Conservation (phyloP, 2,797 vertebrate species). For the Babyrousa celebensis region DNA sequence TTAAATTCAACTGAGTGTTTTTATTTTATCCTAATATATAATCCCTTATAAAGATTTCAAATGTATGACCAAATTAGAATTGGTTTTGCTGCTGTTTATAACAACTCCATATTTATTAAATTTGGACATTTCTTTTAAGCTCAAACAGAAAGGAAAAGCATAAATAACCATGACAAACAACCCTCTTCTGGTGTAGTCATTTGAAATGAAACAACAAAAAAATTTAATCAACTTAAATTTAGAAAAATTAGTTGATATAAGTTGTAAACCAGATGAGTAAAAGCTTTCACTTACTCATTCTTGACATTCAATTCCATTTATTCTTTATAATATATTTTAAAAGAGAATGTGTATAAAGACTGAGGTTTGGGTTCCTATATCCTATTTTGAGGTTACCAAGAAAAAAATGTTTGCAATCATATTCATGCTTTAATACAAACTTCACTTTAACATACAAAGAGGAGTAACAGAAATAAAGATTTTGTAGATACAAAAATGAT, state of each 20-base stretch:
- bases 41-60: slow-evolving; percentile 73
- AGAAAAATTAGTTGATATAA: slow-evolving; percentile 85
- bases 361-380: slow-evolving; percentile 67
- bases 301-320: slow-evolving; percentile 83
- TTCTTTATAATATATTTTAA: slow-evolving; percentile 87
- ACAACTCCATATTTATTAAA: slow-evolving; percentile 86
- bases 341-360: slow-evolving; percentile 80
- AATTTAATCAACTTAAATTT: slow-evolving; percentile 84
- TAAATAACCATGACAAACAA: slow-evolving; percentile 86
- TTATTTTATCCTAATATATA: slow-evolving; percentile 79
- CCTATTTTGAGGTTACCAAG: slow-evolving; percentile 70
- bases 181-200: slow-evolving; percentile 81
- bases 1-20: slow-evolving; percentile 80
- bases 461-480: slow-evolving; percentile 53
- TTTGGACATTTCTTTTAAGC: slow-evolving; percentile 85
- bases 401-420: slow-evolving; percentile 56
- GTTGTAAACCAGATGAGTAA: slow-evolving; percentile 85
- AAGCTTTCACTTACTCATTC: slow-evolving; percentile 76
- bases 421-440: slow-evolving; percentile 65
- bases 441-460: slow-evolving; percentile 50
- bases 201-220: slow-evolving; percentile 86
- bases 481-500: slow-evolving; percentile 51
- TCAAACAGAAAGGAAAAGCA: slow-evolving; percentile 81
- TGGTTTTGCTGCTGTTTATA: slow-evolving; percentile 84
- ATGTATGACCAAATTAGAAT: slow-evolving; percentile 70